Evolutionary conservation across 1,140 invertebrate species (phyloP), one percentile per base, ranked within the genome.

Genomic region (Wasmannia auropunctata): DNA sequence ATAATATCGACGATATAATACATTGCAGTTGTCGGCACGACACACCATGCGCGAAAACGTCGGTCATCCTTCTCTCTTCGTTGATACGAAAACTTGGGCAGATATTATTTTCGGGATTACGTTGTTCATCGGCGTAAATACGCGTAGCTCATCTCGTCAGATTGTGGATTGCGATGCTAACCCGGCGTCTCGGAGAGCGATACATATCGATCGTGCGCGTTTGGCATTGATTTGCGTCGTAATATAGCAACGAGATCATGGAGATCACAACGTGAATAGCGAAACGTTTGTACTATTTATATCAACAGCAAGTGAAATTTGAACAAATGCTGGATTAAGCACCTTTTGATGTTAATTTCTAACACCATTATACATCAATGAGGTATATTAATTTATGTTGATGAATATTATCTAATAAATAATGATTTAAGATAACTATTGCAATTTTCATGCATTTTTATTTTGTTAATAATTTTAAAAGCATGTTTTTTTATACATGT

Each of bases 31-130:
- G 77, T 69, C 22, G 62, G 62, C 62, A n/a, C 40, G 14, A 79
- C 75, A 22, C n/a, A 19, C n/a, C 22, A 22, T 22, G 56, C 31
- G 74, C 56, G 37, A 75, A n/a, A 76, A 34, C 16, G 19, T 22
- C 51, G 54, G 11, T 54, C 14, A 19, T 22, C 60, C n/a, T 31
- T 70, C 22, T 77, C 28, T 77, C n/a, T n/a, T n/a, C 75, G 37
- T 58, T 58, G 19, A 34, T 43, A 34, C 62, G 77, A 70, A 80
- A 69, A 58, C 77, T 70, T 56, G 16, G 34, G 49, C 25, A 56
- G 49, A 70, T 46, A 67, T 56, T 81, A 81, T 81, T 81, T 81
- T 65, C 77, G 63, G 77, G 63, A 80, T 80, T 80, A 65, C 63
- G 34, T 43, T 54, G 77, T 69, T 56, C 60, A 51, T 65, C 58